Evolutionary conservation across 2,113 vertebrate species (phyloP), one percentile per base, ranked within the genome.

Genomic region (Perccottus glenii): DNA sequence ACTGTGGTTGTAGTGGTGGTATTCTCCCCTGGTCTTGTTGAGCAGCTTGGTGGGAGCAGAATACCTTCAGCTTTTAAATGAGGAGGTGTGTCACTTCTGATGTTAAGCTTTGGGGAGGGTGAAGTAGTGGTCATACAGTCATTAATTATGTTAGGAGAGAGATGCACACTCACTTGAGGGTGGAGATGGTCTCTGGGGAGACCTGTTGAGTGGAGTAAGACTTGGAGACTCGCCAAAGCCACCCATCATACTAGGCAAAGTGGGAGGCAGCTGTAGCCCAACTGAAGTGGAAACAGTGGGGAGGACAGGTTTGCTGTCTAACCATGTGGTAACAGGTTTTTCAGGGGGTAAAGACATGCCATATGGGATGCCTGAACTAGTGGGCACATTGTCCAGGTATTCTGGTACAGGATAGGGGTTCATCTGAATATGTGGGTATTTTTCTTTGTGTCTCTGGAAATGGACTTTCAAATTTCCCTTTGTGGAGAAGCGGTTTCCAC

Each of bases 361-460:
- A 1, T 99, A 99, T 0, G 98, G 98, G 55, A 99, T 99, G 74
- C 97, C 98, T 60, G 97, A 97, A 90, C 94, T 99, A 68, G 98
- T 99, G 90, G 98, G 98, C 65, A 99, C 97, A 0, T 96, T 99
- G 87, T 99, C 98, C 85, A 99, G 95, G 93, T 99, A 99, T 92
- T 99, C 98, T 35, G 98, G 98, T 75, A 99, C 98, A 9, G 97
- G 98, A 66, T 99, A 99, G 40, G 98, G 98, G 83, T 99, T 99
- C 98, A 99, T 99, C 88, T 99, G 97, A 90, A 99, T 98, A 82
- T 99, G 98, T 58, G 98, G 98, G 68, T 99, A 99, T 89, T 99
- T 99, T 82, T 99, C 98, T 93, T 97, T 99, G 89, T 99, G 98
- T 85, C 98, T 94, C 92, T 99, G 98, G 84, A 99, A 99, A 87